Evolutionary conservation across 2,888 invertebrate genomes (phyloP), one percentile per base, ranked within the genome.

Genomic region (Dicyrtomina minuta): DNA sequence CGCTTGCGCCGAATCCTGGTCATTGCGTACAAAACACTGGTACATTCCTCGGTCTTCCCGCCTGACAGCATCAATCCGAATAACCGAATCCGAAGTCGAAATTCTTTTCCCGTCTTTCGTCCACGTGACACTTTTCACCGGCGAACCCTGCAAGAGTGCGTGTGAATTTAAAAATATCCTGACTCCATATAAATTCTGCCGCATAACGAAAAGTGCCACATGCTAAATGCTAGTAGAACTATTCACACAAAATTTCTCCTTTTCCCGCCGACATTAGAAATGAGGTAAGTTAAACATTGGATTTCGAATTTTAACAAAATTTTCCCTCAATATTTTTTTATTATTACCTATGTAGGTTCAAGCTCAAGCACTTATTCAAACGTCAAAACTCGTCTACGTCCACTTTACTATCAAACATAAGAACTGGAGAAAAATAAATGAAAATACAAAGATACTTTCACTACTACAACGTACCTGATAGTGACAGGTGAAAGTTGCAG

Each of bases 41-140:
- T 96, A 96, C 95, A 96, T 96, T 80, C 96, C 96, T 81, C 93
- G 93, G 82, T 96, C 96, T 83, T 93, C 93, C 80, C 95, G 92
- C 82, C 92, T 90, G 0, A 96, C 93, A 1, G 92, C 89, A 79
- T 92, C 92, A 79, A 96, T 94, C 75, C 91, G 87, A 55, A 96
- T 83, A 68, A 90, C 87, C 5, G 90, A 75, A 79, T 93, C 93
- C 78, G 89, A 89, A 79, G 92, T 90, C 71, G 89, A 89, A 80
- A 96, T 86, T 69, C 89, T 88, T 82, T 90, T 90, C 76, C 96
- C 94, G 81, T 96, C 93, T 83, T 96, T 95, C 74, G 93, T 85
- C 96, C 96, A 96, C 67, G 89, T 90, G 74, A 96, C 88, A 1
- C 91, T 91, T 81, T 93, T 92, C 70, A 96, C 90, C 12, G 96